Evolutionary conservation across 2,113 vertebrate genomes (phyloP).

Genomic region (Caretta caretta): DNA sequence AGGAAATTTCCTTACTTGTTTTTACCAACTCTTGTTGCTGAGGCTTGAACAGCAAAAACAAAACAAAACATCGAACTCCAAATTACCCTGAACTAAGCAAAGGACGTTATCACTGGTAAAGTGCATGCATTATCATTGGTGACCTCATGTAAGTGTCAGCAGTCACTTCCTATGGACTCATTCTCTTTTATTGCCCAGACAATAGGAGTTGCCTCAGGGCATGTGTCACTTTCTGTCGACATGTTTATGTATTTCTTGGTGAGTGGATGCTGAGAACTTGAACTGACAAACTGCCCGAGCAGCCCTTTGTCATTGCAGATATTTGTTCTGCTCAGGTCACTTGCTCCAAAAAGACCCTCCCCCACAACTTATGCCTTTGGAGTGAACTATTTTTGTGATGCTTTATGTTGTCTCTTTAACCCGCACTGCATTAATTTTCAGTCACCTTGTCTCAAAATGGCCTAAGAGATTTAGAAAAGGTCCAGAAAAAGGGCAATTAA

Average conservation of each 20-base stretch:
- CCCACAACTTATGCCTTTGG: not conserved
- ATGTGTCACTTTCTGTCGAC: not conserved
- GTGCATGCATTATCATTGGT: not conserved
- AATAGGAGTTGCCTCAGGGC: not conserved
- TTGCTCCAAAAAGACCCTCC: not conserved
- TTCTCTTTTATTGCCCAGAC: not conserved
- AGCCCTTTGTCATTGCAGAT: conserved; percentile 9
- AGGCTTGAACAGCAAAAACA: not conserved
- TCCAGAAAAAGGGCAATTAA: not conserved
- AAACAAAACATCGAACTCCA: not conserved
- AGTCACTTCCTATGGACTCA: conserved; percentile 2
- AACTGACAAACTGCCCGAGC: conserved; percentile 13
- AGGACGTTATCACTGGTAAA: not conserved
- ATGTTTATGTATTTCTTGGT: not conserved
- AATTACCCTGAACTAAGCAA: not conserved
- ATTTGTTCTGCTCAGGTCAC: not conserved
- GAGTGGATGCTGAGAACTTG: not conserved
- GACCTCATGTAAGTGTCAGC: not conserved
- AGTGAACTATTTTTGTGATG: not conserved
- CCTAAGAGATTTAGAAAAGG: not conserved
- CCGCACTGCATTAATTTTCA: fast-evolving
- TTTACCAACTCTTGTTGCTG: not conserved
- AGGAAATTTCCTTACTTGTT: not conserved
- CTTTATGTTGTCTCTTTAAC: not conserved
- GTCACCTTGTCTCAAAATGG: conserved; percentile 17